Percentiles rank a stretch among this genome's conserved stretches.
phyloP scores from a whole-genome alignment of 2,888 invertebrate species.

The Diarsia brunnea region DNA sequence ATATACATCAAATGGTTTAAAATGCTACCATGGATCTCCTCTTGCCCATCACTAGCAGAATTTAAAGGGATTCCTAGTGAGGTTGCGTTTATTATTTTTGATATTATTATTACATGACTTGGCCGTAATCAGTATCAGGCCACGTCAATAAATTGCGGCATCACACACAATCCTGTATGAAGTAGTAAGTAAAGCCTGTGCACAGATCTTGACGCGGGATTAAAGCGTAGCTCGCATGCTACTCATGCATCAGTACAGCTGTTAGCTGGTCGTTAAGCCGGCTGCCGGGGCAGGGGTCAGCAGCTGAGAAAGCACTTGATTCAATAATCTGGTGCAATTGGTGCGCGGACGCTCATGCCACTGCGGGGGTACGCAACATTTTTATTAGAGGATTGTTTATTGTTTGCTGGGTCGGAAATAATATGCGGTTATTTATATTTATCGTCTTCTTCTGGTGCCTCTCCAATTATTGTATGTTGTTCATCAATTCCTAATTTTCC shows the following conservation, averaged over 20 bases:
- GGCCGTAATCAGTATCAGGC: too few species aligned
- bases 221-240: conserved; percentile 11
- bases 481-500: background rate
- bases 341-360: conserved; percentile 70
- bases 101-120: too few species aligned
- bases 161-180: background rate
- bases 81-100: too few species aligned
- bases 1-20: too few species aligned
- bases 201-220: conserved; percentile 2
- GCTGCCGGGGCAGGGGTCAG: conserved; percentile 70
- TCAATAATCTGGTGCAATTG: conserved; percentile 87
- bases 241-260: conserved; percentile 55
- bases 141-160: too few species aligned
- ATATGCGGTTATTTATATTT: background rate
- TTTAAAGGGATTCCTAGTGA: too few species aligned
- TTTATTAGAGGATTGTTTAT: conserved; percentile 19
- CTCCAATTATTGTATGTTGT: background rate
- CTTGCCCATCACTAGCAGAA: too few species aligned
- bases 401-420: background rate
- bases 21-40: too few species aligned
- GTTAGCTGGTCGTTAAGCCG: conserved; percentile 47
- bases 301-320: conserved; percentile 88
- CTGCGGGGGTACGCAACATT: conserved; percentile 70
- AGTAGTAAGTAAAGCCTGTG: background rate
- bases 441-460: background rate